A percentile compares a stretch with the other conserved stretches of the same genome.
phyloP scores from a whole-genome alignment of 2,113 vertebrate genomes.

The Psittacus erithacus region DNA sequence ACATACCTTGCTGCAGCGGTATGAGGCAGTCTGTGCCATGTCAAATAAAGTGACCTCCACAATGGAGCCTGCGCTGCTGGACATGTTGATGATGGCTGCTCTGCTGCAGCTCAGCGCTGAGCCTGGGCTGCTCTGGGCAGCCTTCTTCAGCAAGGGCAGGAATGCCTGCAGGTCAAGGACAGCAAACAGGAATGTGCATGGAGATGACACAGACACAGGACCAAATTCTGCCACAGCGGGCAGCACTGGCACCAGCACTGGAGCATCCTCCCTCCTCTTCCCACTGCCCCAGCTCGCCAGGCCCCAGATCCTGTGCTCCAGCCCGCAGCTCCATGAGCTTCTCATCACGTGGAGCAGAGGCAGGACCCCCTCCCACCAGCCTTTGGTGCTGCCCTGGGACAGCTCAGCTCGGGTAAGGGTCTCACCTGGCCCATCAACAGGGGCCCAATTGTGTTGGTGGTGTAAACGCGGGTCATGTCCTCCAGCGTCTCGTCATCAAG shows the following conservation, averaged over 20 bases:
- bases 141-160: slow-evolving; percentile 40
- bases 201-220: not conserved
- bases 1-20: slow-evolving; percentile 56
- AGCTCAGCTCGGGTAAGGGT: not conserved
- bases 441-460: not conserved
- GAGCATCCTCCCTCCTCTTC: not conserved
- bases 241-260: accelerated
- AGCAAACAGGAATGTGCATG: accelerated
- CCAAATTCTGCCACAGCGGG: accelerated
- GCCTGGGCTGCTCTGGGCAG: not conserved
- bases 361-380: not conserved
- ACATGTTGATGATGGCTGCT: slow-evolving; percentile 54
- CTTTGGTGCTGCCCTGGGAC: accelerated
- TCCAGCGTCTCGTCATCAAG: not conserved
- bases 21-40: not conserved
- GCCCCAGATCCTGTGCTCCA: not conserved
- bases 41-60: not conserved
- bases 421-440: slow-evolving; percentile 53
- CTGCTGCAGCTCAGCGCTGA: slow-evolving; percentile 13
- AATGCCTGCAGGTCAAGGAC: not conserved
- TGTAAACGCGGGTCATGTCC: not conserved
- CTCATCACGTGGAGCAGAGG: accelerated
- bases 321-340: accelerated
- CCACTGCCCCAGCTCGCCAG: accelerated
- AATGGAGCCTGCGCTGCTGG: slow-evolving; percentile 38